Evolutionary conservation across 2,888 invertebrate genomes (phyloP), one percentile per base, ranked within the genome.

Genomic region (Oscheius sp.): DNA sequence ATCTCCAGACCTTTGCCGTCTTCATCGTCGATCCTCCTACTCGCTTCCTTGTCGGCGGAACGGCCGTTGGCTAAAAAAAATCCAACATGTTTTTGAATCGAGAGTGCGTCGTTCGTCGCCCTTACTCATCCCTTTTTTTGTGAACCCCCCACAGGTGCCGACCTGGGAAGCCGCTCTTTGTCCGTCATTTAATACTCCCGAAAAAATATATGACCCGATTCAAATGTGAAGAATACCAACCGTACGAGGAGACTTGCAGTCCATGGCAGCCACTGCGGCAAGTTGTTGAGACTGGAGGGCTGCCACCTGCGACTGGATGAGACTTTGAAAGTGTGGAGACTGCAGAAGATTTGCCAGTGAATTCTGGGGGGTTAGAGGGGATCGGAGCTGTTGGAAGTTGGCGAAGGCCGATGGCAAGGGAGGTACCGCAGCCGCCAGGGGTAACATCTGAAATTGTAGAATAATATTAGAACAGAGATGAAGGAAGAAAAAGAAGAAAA

Each of bases 1-100:
- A 84, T 24, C 76, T 68, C 84, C 84, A 84, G 14, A 84, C 84
- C 56, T 77, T 77, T 28, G 77, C 77, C 6, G 77, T 77, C 51
- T 77, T 77, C 20, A 77, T 72, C 22, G 74, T 77, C 8, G 73
- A 72, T 32, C 74, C 74, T 14, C 74, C 77, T 28, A 74, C 73
- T n/a, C 77, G 66, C 44, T 77, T 74, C 12, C 74, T 56, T 12
- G 49, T 47, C 14, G 62, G 47, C 2, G 33, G 17, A 26, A 28
- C 2, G 20, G 20, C 22, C 22, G 49, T 49, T 4, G 47, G 47
- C 62, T 62, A 33, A 30, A 62, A 49, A 14, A 14, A 17, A 20
- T 20, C 14, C 41, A 17, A 17, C 20, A 41, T 41, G 4, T 41
- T 12, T 41, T 41, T 20, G 14, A 14, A 14, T 17, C 20, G 33